Percentiles rank a stretch among this genome's conserved stretches.
These are phyloP conservation scores for Drosophila takahashii DNA, from an alignment of 1,140 invertebrate genomes.

Conservation along the genomic window DNA sequence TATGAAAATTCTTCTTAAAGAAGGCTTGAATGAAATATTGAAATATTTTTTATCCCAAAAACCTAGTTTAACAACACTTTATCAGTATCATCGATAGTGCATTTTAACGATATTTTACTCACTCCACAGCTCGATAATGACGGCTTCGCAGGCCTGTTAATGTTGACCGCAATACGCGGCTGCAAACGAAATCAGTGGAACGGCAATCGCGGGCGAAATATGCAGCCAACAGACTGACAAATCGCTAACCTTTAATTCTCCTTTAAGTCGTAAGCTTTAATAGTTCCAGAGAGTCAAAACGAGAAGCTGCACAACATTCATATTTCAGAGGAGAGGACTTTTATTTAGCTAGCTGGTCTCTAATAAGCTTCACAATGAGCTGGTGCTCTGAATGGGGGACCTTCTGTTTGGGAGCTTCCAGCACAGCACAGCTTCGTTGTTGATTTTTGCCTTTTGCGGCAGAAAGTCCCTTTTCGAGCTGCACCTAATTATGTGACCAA, in stretches of 20 bases:
- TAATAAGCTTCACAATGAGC: constrained; percentile 34
- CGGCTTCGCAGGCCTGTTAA: constrained; percentile 44
- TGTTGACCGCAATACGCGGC: constrained; percentile 70
- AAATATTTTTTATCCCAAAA: too few relatives aligned
- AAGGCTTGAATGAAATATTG: too few relatives aligned
- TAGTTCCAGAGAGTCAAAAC: too few relatives aligned
- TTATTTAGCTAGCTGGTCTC: constrained; percentile 20
- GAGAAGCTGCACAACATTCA: not conserved
- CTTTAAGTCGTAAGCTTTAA: constrained; percentile 10
- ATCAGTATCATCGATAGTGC: not conserved
- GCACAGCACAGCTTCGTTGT: not conserved
- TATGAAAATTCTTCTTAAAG: too few relatives aligned
- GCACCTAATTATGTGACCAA: constrained; percentile 58
- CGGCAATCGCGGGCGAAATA: constrained; percentile 42
- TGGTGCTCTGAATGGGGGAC: not conserved
- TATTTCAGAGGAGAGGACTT: constrained; percentile 36
- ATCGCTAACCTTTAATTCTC: constrained; percentile 22
- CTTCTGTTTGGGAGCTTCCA: not conserved
- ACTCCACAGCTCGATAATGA: constrained; percentile 5
- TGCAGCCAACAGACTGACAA: constrained; percentile 36
- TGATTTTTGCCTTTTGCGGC: not conserved
- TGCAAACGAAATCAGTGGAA: constrained; percentile 39
- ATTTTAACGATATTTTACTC: not conserved
- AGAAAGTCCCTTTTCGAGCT: constrained; percentile 11
- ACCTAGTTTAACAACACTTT: too few relatives aligned